Evolutionary conservation across 2,888 invertebrate genomes (phyloP).

Genomic region (Anticlea derivata): DNA sequence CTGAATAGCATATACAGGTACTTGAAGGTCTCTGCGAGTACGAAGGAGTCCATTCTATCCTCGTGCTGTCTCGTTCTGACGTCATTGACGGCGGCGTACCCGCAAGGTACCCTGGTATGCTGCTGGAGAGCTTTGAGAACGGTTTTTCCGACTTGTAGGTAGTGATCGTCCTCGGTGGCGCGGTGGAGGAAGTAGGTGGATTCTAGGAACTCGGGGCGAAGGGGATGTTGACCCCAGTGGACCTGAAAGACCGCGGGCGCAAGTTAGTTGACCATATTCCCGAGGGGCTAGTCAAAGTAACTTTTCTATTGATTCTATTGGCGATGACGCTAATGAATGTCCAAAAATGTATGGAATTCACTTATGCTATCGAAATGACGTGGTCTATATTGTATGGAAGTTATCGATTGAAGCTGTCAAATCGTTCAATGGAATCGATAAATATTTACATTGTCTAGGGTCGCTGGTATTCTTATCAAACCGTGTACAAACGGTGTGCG

Average conservation of each 20-base stretch:
- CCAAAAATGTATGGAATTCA: too few species aligned
- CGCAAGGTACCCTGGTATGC: conserved; percentile 96
- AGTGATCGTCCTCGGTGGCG: conserved; percentile 98
- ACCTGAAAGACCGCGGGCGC: too few species aligned
- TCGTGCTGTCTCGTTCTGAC: conserved; percentile 95
- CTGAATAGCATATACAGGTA: conserved; percentile 97
- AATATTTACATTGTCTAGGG: too few species aligned
- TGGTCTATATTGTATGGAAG: too few species aligned
- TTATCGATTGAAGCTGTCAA: not conserved
- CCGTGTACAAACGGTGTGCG: too few species aligned
- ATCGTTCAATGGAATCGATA: not conserved
- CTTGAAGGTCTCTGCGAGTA: conserved; percentile 98
- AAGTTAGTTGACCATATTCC: too few species aligned
- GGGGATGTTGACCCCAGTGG: conserved; percentile 98
- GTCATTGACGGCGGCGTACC: conserved; percentile 98
- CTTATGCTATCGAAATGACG: too few species aligned
- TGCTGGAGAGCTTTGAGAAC: conserved; percentile 95
- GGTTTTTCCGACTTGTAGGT: conserved; percentile 94
- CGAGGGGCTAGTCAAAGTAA: too few species aligned
- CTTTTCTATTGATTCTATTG: too few species aligned
- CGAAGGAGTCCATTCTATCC: conserved; percentile 99
- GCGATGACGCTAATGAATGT: too few species aligned
- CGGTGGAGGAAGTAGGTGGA: conserved; percentile 98
- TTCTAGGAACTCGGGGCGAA: conserved; percentile 98
- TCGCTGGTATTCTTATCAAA: not conserved